Evolutionary conservation across 2,113 vertebrate genomes (phyloP), one percentile per base, ranked within the genome.

Genomic region (Sisor rabdophorus): DNA sequence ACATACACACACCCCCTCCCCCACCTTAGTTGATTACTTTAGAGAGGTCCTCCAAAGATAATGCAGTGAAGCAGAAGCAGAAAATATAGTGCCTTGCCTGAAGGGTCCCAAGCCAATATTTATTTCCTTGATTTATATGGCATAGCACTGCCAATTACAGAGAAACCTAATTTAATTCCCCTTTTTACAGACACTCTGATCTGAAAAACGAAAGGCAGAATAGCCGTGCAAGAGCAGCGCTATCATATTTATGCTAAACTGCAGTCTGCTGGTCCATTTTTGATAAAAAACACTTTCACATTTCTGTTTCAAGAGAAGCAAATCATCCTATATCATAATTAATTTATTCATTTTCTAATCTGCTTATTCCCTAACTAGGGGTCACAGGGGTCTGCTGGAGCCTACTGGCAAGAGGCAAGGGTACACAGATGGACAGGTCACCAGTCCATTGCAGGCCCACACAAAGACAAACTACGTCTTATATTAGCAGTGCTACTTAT

Each of bases 81-180:
- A 82, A 74, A 79, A 76, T 84, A 80, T 81, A 83, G 84, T 75
- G 78, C 80, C 28, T 54, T 82, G 80, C 85, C 86, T 59, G 55
- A 84, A 86, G 88, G 84, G 75, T 56, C 76, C 81, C 20, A 60
- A 85, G 86, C 82, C 86, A 84, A 87, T 86, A 85, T 89, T 89
- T 87, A 89, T 89, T 90, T 88, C 87, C 86, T 81, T 89, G 89
- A 91, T 90, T 89, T 88, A 89, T 90, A 85, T 82, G 84, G 84
- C 72, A 73, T 84, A 85, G 86, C 87, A 72, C 72, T 80, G 76
- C 81, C 88, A 87, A 86, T 90, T 88, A 88, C 87, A 80, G 81
- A 86, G 82, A 22, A 86, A 79, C 81, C 85, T 87, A 82, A 86
- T 89, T 88, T 81, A 89, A 85, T 89, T 87, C 82, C 79, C 69